A percentile compares a stretch with the other conserved stretches of the same genome.
phyloP scores from a whole-genome alignment of 2,888 invertebrate species.

The Tachina fera region DNA sequence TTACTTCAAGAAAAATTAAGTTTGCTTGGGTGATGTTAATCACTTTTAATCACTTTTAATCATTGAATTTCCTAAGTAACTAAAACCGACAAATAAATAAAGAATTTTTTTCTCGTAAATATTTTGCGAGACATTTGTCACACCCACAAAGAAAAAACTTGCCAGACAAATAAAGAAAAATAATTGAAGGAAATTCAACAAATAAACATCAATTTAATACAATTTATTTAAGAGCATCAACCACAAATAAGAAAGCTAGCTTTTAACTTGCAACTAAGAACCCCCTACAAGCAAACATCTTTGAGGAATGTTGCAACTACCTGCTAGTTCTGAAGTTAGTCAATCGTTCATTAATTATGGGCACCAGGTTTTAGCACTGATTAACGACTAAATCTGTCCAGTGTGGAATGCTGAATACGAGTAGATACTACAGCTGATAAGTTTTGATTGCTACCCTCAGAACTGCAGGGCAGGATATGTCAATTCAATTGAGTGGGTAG shows the following conservation, averaged over 20 bases:
- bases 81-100: constrained; percentile 42
- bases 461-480: constrained; percentile 6
- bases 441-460: neutral
- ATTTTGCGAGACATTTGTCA: neutral
- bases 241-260: constrained; percentile 52
- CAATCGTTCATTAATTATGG: too few species aligned
- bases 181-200: constrained; percentile 61
- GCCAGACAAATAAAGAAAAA: constrained; percentile 20
- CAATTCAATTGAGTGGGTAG: constrained; percentile 9
- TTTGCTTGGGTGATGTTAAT: neutral
- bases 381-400: too few species aligned
- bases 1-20: neutral
- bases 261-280: constrained; percentile 38
- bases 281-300: neutral
- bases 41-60: neutral
- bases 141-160: constrained; percentile 14
- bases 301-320: constrained; percentile 7
- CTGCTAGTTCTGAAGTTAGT: neutral
- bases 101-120: constrained; percentile 9
- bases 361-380: too few species aligned
- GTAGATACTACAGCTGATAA: neutral
- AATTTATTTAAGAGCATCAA: constrained; percentile 66
- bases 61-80: neutral
- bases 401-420: too few species aligned
- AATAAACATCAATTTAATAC: constrained; percentile 69